Evolutionary conservation across 2,797 vertebrate species (phyloP), one percentile per base, ranked within the genome.

Genomic region (Scarus forsteni): DNA sequence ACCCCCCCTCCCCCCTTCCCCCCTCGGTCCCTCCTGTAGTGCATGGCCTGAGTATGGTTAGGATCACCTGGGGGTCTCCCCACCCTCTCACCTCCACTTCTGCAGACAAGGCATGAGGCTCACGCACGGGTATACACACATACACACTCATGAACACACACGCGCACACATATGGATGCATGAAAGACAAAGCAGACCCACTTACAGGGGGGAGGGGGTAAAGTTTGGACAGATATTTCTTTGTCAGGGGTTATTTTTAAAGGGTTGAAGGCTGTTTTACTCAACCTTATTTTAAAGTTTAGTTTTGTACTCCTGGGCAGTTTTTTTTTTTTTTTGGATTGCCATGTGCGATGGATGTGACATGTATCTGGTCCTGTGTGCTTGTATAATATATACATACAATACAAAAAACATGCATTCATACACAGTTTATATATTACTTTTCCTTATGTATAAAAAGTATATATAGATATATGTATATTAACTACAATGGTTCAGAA

Each of bases 11-110:
- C 18, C 10, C 15, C 14, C 34, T 14, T 35, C 11, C 16, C 1
- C 19, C 77, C 42, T 66, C 66, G 82, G 43, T 5, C 14, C 10
- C 11, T 86, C 73, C 84, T 86, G 86, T 95, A 95, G 92, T 96
- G 94, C 96, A 96, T 95, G 96, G 93, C 95, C 96, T 95, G 95
- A 96, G 96, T 96, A 97, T 96, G 95, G 94, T 95, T 88, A 90
- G 95, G 96, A 96, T 95, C 95, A 84, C 75, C 80, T 34, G 70
- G 70, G 76, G 74, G 70, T 50, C 16, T 16, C 59, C 62, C 70
- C 7, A 0, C 67, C 73, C 76, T 70, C 58, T 64, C 75, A 88
- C 68, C 71, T 79, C 67, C 78, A 84, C 79, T 77, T 85, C 76
- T 8, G 62, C 88, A 90, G 80, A 87, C 86, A 80, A 90, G 90